Evolutionary conservation across 2,113 vertebrate genomes (phyloP), one percentile per base, ranked within the genome.

Genomic region (Andinoacara biseriatus): DNA sequence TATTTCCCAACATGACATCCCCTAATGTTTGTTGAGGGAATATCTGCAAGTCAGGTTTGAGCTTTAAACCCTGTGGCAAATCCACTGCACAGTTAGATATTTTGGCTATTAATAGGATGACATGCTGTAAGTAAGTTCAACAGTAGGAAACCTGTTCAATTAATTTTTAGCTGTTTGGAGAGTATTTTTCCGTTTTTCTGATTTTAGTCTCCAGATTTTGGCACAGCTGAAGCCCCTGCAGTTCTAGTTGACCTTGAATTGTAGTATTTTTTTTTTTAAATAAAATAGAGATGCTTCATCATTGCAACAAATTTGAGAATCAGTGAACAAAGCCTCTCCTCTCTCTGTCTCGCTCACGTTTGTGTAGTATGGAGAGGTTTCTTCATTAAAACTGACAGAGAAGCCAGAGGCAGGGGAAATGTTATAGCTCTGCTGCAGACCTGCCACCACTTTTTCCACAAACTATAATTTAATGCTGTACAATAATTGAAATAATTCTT

Each of bases 401-500:
- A 87, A 91, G 92, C 90, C 87, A 86, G 92, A 87, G 92, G 86
- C 91, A 89, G 81, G 82, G 87, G 86, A 92, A 93, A 90, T 92
- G 90, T 93, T 94, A 87, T 69, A 87, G 91, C 89, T 88, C 91
- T 86, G 84, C 91, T 86, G 84, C 94, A 94, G 92, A 93, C 93
- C 94, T 95, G 93, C 94, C 94, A 94, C 90, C 83, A 89, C 85
- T 89, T 91, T 93, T 85, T 88, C 87, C 92, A 89, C 87, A 90
- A 94, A 93, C 89, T 91, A 80, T 90, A 92, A 93, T 95, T 93
- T 92, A 95, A 91, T 88, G 91, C 91, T 85, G 67, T 88, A 93
- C 92, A 91, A 92, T 94, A 91, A 93, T 91, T 94, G 93, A 94
- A 94, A 94, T 93, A 93, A 94, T 93, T 93, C 92, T 93, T 94